Evolutionary conservation across 35 echinoderm and acorn worm species (phyloP), one percentile per base, ranked within the genome.

Genomic region (Hemicentrotus pulcherrimus): DNA sequence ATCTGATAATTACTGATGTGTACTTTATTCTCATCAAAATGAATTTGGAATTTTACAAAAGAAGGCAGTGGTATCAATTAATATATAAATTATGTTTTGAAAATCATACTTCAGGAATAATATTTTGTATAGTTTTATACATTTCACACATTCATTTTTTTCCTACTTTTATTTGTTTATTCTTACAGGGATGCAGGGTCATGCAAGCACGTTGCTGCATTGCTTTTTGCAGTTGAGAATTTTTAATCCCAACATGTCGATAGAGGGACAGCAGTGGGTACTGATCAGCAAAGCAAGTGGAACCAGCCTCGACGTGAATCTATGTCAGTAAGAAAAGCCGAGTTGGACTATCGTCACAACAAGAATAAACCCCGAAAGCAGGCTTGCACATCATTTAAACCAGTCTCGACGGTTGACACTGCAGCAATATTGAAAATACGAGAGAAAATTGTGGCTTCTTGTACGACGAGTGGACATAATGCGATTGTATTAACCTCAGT

Each of bases 171-270:
- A 18, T 31, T 47, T 47, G 1, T 92, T 4, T 6, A 92, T 92
- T 92, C 90, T 86, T 95, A 95, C 71, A 95, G 60, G 41, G 61
- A 95, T 86, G 61, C 33, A 45, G 71, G 94, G 33, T 47, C 71
- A 86, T 95, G 94, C 94, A 95, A 95, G 85, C 94, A 95, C 70
- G 61, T 70, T 95, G 94, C 85, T 78, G 94, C 94, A 5, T 47
- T 95, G 47, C 94, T 95, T 30, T 95, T 95, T 28, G 35, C 60
- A 47, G 35, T 95, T 4, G 35, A 95, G 31, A 50, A 95, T 95
- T 95, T 95, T 86, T 86, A 28, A 33, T 46, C 33, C 41, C 86
- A 59, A 86, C 41, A 95, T 92, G 90, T 47, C 13, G 60, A 86
- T 41, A 95, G 94, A 95, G 18, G 61, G 28, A 95, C 94, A 70